These are phyloP conservation scores for Tenrec ecaudatus DNA, from an alignment of 2,113 vertebrate species.

Conservation along the genomic window DNA sequence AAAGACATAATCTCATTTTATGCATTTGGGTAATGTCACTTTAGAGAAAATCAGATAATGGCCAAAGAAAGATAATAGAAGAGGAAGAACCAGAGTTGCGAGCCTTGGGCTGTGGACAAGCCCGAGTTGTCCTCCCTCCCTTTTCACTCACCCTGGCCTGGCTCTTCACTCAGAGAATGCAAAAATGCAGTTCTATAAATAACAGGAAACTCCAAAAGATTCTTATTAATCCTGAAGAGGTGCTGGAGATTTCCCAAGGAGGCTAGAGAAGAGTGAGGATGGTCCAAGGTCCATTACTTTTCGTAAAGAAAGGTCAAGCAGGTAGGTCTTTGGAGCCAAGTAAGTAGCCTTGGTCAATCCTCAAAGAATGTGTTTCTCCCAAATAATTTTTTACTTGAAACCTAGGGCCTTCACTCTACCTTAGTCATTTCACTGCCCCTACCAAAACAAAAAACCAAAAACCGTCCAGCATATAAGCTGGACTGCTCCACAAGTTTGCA, in stretches of 20 bases:
- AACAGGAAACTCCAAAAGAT: neutral
- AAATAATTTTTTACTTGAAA: neutral
- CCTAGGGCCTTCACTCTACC: neutral
- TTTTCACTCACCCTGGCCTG: neutral
- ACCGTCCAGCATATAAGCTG: neutral
- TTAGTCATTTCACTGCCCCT: neutral
- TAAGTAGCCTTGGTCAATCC: neutral
- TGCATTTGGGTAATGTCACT: slow-evolving; percentile 43
- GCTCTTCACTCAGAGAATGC: neutral
- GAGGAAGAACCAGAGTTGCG: neutral
- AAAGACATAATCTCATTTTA: slow-evolving; percentile 28
- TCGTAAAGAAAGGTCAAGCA: neutral
- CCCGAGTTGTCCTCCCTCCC: neutral
- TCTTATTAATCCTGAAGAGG: neutral
- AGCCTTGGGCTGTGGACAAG: neutral
- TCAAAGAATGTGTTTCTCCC: neutral
- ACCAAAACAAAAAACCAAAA: too few relatives aligned
- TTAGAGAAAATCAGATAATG: slow-evolving; percentile 31
- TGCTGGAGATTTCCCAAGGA: neutral
- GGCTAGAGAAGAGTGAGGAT: neutral
- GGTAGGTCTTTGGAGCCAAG: neutral
- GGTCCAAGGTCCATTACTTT: neutral
- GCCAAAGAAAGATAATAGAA: neutral
- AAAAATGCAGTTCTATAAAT: neutral
- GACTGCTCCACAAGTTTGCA: neutral